A percentile compares a stretch with the other conserved stretches of the same genome.
Conservation (phyloP, 2,797 vertebrate genomes). For the Crypturellus tataupa region DNA sequence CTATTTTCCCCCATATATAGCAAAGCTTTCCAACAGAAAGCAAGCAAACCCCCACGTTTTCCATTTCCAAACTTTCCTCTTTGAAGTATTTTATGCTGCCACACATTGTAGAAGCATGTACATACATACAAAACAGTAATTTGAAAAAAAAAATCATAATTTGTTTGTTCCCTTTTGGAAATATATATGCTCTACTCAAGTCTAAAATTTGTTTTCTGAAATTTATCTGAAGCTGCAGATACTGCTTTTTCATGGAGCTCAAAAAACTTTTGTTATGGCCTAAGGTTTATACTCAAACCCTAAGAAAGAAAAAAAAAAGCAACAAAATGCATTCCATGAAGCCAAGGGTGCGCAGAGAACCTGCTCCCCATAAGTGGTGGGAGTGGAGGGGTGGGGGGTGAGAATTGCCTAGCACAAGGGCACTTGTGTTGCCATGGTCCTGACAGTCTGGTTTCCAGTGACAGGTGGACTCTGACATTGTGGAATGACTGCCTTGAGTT, state of each 20-base stretch:
- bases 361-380: neutral
- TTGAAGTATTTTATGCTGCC: neutral
- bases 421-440: neutral
- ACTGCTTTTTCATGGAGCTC: neutral
- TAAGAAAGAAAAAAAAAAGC: neutral
- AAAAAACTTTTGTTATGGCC: neutral
- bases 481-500: neutral
- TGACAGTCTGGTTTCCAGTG: neutral
- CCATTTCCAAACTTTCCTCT: neutral
- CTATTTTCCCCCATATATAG: neutral
- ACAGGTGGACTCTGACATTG: neutral
- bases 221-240: neutral
- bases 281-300: neutral
- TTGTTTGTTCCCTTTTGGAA: neutral
- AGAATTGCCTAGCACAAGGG: neutral
- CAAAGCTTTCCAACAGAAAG: neutral
- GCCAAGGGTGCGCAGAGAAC: neutral
- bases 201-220: too few relatives aligned
- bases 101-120: rapidly evolving
- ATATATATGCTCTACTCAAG: neutral
- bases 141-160: neutral
- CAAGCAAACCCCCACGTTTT: neutral
- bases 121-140: neutral
- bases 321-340: neutral
- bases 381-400: neutral